Conservation (phyloP, 35 echinoderm and acorn worm species). For the Heliocidaris tuberculata region DNA sequence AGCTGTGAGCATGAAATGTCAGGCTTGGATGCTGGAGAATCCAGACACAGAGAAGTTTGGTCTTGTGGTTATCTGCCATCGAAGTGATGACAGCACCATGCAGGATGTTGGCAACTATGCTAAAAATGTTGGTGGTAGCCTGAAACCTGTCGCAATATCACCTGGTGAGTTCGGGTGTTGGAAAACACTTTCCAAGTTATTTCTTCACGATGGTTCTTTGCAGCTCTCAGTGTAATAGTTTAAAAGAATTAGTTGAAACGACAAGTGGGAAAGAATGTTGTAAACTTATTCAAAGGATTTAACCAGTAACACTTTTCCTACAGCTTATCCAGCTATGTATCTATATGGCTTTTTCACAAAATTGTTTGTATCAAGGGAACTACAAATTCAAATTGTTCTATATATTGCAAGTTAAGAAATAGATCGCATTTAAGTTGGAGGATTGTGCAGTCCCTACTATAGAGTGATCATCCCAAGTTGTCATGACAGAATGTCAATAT, state of each 20-base stretch:
- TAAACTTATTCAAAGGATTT: too few relatives aligned
- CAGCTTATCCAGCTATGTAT: too few relatives aligned
- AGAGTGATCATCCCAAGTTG: too few relatives aligned
- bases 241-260: neutral
- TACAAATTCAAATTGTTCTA: too few relatives aligned
- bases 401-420: too few relatives aligned
- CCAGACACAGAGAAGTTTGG: slow-evolving; percentile 88
- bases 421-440: too few relatives aligned
- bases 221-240: neutral
- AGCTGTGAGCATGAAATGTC: slow-evolving; percentile 84
- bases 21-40: slow-evolving; percentile 93
- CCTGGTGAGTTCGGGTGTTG: slow-evolving; percentile 60
- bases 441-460: too few relatives aligned
- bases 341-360: too few relatives aligned
- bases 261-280: too few relatives aligned
- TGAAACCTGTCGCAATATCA: slow-evolving; percentile 85
- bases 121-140: slow-evolving; percentile 85
- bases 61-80: slow-evolving; percentile 85
- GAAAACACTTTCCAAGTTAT: neutral
- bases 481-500: too few relatives aligned
- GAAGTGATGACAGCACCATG: slow-evolving; percentile 74
- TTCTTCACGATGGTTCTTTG: neutral
- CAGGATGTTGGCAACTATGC: slow-evolving; percentile 93
- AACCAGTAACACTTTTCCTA: too few relatives aligned
- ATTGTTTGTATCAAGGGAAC: too few relatives aligned